These are phyloP conservation scores for Asteroscopus sphinx DNA, from an alignment of 2,888 invertebrate genomes.

Conservation along the genomic window DNA sequence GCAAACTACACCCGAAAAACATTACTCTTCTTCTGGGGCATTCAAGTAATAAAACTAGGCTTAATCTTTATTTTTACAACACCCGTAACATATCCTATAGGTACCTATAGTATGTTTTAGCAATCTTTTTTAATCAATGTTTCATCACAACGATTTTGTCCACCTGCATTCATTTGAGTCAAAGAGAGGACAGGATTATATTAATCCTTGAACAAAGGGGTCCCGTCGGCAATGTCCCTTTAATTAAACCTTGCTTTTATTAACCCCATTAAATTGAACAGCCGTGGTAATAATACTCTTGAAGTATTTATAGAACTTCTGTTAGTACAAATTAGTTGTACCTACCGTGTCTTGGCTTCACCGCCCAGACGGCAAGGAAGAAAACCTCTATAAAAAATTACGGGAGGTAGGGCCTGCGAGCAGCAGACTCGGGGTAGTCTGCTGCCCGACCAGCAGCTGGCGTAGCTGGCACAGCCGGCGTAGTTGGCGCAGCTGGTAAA, in stretches of 20 bases:
- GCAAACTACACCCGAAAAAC: too few species aligned
- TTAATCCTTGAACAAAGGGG: constrained; percentile 32
- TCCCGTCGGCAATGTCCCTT: constrained; percentile 5
- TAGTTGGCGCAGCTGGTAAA: too few species aligned
- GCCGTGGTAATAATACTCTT: constrained; percentile 5
- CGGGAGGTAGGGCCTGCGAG: too few species aligned
- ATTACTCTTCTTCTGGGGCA: too few species aligned
- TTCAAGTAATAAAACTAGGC: too few species aligned
- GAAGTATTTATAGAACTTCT: constrained; percentile 9
- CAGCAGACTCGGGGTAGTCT: too few species aligned
- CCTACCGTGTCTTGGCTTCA: too few species aligned
- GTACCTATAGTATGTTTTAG: neutral
- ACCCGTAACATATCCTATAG: neutral
- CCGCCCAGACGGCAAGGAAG: too few species aligned
- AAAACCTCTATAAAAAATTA: too few species aligned
- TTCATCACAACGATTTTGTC: constrained; percentile 1
- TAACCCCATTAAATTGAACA: constrained; percentile 24
- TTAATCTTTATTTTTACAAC: too few species aligned
- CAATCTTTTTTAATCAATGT: neutral
- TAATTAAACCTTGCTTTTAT: constrained; percentile 36
- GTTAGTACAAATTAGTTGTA: neutral
- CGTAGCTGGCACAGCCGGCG: too few species aligned
- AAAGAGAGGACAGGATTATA: constrained; percentile 14
- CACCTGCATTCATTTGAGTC: constrained; percentile 27
- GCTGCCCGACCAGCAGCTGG: too few species aligned